phyloP scores from a whole-genome alignment of 2,113 vertebrate genomes.

The Agapornis roseicollis region DNA sequence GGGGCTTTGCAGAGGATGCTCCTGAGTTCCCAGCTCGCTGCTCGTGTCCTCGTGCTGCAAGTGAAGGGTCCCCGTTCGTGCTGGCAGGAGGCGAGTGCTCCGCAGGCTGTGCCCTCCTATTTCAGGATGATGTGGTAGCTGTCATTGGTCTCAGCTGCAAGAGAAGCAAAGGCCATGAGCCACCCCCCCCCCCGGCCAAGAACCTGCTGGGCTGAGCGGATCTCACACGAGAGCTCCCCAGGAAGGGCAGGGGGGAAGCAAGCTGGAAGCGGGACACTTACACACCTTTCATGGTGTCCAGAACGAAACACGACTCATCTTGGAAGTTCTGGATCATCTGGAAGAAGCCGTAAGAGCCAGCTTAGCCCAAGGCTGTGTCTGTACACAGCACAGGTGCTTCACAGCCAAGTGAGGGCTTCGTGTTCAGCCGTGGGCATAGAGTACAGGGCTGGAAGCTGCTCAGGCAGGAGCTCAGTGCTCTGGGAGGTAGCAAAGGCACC shows the following conservation, averaged over 20 bases:
- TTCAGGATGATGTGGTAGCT: conserved; percentile 95
- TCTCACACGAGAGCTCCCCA: background rate
- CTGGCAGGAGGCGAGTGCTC: background rate
- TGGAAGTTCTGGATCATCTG: conserved; percentile 99
- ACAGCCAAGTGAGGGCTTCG: background rate
- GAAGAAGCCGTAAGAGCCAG: background rate
- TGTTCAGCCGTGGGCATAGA: fast-evolving
- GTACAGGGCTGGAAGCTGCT: background rate
- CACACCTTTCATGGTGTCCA: conserved; percentile 95
- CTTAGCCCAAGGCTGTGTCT: background rate
- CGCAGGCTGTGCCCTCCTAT: conserved; percentile 63
- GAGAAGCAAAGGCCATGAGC: conserved; percentile 4
- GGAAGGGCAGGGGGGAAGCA: fast-evolving
- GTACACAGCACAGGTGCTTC: too few species aligned
- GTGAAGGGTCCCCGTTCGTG: background rate
- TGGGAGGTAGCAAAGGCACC: background rate
- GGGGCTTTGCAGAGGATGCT: background rate
- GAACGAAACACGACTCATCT: conserved; percentile 93
- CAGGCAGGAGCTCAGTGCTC: background rate
- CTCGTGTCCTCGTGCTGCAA: background rate
- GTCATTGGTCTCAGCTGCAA: conserved; percentile 89
- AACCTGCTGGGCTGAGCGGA: background rate
- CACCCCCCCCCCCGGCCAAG: fast-evolving
- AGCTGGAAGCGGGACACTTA: background rate
- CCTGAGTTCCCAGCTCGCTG: background rate